Evolutionary conservation across 2,113 vertebrate genomes (phyloP).

Genomic region (Carassius gibelio): DNA sequence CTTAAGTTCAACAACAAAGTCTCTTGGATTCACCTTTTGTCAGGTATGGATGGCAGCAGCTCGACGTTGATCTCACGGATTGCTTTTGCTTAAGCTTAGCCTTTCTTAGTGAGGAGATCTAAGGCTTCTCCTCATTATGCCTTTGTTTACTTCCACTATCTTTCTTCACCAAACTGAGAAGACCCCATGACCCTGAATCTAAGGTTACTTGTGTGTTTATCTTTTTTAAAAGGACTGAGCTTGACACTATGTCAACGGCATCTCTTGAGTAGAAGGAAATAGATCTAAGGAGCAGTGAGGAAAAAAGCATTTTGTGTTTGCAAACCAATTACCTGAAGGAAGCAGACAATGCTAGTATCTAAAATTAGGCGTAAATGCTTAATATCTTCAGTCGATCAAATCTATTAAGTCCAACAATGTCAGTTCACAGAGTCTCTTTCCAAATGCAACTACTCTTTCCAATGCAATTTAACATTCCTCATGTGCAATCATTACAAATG

Average conservation of each 20-base stretch:
- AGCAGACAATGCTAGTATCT: neutral
- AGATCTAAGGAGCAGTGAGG: slow-evolving; percentile 8
- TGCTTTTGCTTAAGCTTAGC: slow-evolving; percentile 17
- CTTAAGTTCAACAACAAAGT: slow-evolving; percentile 23
- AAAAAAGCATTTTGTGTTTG: slow-evolving; percentile 30
- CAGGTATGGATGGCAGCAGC: slow-evolving; percentile 17
- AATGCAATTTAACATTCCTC: neutral
- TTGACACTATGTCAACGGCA: slow-evolving; percentile 65
- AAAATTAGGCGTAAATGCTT: neutral
- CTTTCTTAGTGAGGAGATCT: slow-evolving; percentile 67
- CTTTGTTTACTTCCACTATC: slow-evolving; percentile 74
- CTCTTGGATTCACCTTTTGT: neutral
- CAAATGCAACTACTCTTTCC: neutral
- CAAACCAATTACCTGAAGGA: neutral
- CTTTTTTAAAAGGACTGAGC: slow-evolving; percentile 66
- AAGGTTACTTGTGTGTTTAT: slow-evolving; percentile 75
- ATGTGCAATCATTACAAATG: slow-evolving; percentile 60
- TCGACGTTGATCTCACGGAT: slow-evolving; percentile 6
- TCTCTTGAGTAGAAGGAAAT: slow-evolving; percentile 56
- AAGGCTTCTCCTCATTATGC: slow-evolving; percentile 65
- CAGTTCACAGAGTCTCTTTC: neutral
- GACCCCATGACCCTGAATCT: slow-evolving; percentile 70
- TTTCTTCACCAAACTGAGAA: slow-evolving; percentile 69
- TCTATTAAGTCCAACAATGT: neutral
- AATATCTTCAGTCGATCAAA: neutral